Percentiles rank a stretch among this genome's conserved stretches.
Conservation (phyloP, 2,797 vertebrate species). For the Sebastiscus tertius region DNA sequence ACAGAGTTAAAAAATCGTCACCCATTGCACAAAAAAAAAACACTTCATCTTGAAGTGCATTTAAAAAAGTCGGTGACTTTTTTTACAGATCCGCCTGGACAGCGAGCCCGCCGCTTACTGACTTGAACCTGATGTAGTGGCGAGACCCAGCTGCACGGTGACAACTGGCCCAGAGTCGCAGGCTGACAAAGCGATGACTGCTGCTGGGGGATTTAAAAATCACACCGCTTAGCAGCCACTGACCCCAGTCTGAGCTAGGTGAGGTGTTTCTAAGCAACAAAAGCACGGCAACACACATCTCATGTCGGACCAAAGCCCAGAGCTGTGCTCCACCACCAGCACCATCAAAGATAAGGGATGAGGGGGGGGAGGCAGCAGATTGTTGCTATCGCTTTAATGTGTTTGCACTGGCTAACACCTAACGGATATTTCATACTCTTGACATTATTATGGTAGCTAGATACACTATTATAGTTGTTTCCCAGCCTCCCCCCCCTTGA, state of each 20-base stretch:
- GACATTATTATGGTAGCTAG: constrained; percentile 56
- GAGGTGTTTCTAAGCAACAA: constrained; percentile 66
- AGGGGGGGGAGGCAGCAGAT: background rate
- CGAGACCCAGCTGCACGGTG: constrained; percentile 23
- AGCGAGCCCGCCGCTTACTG: background rate
- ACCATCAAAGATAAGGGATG: constrained; percentile 10
- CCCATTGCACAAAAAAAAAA: background rate
- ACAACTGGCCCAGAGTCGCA: constrained; percentile 41
- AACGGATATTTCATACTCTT: constrained; percentile 33
- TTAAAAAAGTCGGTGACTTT: constrained; percentile 1
- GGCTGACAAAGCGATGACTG: constrained; percentile 46
- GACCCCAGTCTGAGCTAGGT: constrained; percentile 40
- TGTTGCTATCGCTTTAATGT: constrained; percentile 12
- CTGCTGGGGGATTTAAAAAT: constrained; percentile 30
- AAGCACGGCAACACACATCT: constrained; percentile 25
- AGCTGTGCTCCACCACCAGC: background rate
- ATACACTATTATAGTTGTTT: constrained; percentile 32
- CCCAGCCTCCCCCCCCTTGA: constrained; percentile 34
- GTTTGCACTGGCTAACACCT: constrained; percentile 44
- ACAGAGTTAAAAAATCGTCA: background rate
- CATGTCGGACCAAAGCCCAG: constrained; percentile 6
- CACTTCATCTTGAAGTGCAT: background rate
- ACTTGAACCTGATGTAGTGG: constrained; percentile 54
- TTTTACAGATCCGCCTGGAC: background rate
- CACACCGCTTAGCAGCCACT: constrained; percentile 39